Conservation (phyloP, 2,113 vertebrate genomes). For the Rhinoderma darwinii region DNA sequence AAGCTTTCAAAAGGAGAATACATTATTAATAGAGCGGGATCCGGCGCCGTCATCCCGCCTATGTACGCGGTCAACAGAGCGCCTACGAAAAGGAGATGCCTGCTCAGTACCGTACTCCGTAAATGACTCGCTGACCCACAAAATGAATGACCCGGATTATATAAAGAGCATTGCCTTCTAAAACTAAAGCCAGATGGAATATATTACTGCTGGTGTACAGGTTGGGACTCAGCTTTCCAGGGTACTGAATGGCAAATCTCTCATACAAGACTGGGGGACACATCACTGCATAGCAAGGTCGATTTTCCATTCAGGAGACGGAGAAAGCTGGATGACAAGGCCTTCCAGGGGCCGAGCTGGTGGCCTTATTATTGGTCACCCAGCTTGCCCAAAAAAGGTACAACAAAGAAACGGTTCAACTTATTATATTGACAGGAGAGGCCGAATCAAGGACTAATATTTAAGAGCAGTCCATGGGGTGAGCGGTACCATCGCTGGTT, state of each 20-base stretch:
- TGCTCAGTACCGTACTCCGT: neutral
- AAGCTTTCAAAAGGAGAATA: neutral
- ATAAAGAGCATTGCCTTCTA: neutral
- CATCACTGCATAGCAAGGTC: neutral
- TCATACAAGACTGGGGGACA: neutral
- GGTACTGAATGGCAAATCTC: neutral
- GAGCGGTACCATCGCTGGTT: too few species aligned
- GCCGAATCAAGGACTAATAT: too few species aligned
- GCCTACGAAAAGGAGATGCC: neutral
- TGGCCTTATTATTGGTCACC: too few species aligned
- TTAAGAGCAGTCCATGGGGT: too few species aligned
- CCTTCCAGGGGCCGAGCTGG: too few species aligned
- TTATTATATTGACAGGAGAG: too few species aligned
- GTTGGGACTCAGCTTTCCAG: neutral
- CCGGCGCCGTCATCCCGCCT: neutral
- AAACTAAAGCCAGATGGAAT: neutral
- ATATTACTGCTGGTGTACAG: neutral
- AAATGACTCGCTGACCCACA: neutral
- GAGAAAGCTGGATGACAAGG: too few species aligned
- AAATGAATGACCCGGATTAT: neutral
- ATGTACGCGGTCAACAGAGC: neutral
- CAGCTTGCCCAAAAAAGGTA: too few species aligned
- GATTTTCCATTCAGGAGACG: too few species aligned
- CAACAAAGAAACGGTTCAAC: too few species aligned
- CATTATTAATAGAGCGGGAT: constrained; percentile 21